phyloP scores from a whole-genome alignment of 2,888 invertebrate species.

The Netelia inedita region DNA sequence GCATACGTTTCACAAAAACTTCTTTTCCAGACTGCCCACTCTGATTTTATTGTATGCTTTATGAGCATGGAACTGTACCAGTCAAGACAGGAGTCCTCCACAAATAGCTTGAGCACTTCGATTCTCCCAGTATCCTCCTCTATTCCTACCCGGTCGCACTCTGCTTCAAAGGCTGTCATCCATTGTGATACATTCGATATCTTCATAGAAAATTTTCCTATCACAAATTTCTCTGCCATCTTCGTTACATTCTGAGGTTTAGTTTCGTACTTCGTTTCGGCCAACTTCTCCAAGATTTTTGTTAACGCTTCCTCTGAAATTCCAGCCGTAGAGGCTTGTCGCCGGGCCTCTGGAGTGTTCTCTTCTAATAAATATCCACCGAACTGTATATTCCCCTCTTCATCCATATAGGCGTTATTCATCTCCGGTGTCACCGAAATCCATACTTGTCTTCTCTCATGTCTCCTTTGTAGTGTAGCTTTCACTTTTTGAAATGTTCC shows the following conservation, averaged over 20 bases:
- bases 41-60: conserved; percentile 13
- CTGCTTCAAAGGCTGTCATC: conserved; percentile 60
- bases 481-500: background rate
- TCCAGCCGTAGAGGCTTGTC: conserved; percentile 8
- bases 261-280: conserved; percentile 20
- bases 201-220: conserved; percentile 56
- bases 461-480: conserved; percentile 8
- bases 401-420: conserved; percentile 19
- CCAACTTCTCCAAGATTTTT: conserved; percentile 31
- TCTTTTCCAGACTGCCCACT: conserved; percentile 16
- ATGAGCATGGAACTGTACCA: conserved; percentile 42
- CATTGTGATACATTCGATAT: conserved; percentile 52
- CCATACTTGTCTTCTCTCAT: conserved; percentile 16
- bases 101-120: conserved; percentile 16
- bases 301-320: conserved; percentile 34
- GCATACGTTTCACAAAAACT: conserved; percentile 24
- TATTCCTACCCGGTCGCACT: conserved; percentile 26
- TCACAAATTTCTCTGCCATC: conserved; percentile 50
- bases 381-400: conserved; percentile 57
- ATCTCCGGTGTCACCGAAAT: conserved; percentile 16
- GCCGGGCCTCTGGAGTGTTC: background rate
- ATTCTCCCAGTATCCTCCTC: conserved; percentile 18
- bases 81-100: conserved; percentile 4
- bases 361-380: conserved; percentile 43
- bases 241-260: conserved; percentile 38